These are phyloP conservation scores for Ceuthmochares aereus DNA, from an alignment of 2,113 vertebrate species.

Conservation along the genomic window DNA sequence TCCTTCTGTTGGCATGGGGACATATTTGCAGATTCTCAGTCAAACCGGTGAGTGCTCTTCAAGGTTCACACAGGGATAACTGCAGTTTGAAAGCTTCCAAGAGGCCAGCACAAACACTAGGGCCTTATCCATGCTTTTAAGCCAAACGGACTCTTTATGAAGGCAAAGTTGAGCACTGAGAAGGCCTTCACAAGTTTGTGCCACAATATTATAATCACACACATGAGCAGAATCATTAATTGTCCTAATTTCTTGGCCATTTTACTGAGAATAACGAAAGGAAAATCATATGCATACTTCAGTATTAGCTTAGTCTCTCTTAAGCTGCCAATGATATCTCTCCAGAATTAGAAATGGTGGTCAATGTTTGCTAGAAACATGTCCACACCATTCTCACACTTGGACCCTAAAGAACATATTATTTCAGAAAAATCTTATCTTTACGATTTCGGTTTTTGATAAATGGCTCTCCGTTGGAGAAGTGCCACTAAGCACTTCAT, in stretches of 20 bases:
- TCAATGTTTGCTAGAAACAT: not conserved
- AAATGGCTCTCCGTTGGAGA: conserved; percentile 16
- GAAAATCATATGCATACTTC: not conserved
- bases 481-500: not conserved
- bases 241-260: not conserved
- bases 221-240: not conserved
- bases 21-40: not conserved
- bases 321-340: not conserved
- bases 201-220: not conserved
- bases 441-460: not conserved
- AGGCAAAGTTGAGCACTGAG: not conserved
- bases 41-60: not conserved
- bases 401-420: not conserved
- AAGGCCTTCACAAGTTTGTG: not conserved
- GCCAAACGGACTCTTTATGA: not conserved
- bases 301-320: not conserved
- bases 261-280: not conserved
- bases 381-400: not conserved
- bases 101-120: not conserved
- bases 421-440: not conserved
- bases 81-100: conserved; percentile 12
- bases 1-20: conserved; percentile 6
- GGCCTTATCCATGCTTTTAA: not conserved
- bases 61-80: not conserved
- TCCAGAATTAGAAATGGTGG: not conserved